These are phyloP conservation scores for Bellardia pandia DNA, from an alignment of 2,888 invertebrate genomes.

Conservation along the genomic window DNA sequence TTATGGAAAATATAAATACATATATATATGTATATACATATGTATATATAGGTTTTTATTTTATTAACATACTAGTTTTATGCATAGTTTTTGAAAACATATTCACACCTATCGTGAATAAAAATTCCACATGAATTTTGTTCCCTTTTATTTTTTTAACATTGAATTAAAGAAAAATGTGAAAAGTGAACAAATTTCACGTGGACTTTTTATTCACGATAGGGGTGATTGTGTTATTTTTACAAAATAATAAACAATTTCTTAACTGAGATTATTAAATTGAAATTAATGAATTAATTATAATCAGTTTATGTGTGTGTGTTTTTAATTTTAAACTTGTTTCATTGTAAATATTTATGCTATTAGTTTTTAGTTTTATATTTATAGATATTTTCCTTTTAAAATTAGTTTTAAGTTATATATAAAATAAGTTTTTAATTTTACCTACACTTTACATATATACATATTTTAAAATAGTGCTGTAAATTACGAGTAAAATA, in stretches of 20 bases:
- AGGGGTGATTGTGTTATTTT: constrained; percentile 31
- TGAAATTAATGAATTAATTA: constrained; percentile 54
- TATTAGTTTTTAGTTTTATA: constrained; percentile 59
- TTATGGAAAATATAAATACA: neutral
- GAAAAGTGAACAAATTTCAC: too few species aligned
- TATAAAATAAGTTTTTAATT: constrained; percentile 44
- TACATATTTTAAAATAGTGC: constrained; percentile 40
- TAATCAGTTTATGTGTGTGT: constrained; percentile 48
- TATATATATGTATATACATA: neutral
- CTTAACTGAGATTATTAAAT: constrained; percentile 58
- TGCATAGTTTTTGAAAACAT: constrained; percentile 32
- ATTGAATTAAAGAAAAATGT: too few species aligned
- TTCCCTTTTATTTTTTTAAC: too few species aligned
- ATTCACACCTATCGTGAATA: too few species aligned
- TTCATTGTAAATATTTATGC: constrained; percentile 62
- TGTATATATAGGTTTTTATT: constrained; percentile 4
- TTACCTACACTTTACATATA: neutral
- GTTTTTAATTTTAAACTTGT: constrained; percentile 24
- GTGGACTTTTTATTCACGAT: too few species aligned
- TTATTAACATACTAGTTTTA: constrained; percentile 27
- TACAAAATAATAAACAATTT: constrained; percentile 14
- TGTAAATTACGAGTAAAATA: constrained; percentile 47
- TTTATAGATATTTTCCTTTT: constrained; percentile 38
- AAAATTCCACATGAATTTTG: too few species aligned
- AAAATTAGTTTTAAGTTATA: constrained; percentile 24